Conservation (phyloP, 2,888 invertebrate genomes). For the Clostera curtula region DNA sequence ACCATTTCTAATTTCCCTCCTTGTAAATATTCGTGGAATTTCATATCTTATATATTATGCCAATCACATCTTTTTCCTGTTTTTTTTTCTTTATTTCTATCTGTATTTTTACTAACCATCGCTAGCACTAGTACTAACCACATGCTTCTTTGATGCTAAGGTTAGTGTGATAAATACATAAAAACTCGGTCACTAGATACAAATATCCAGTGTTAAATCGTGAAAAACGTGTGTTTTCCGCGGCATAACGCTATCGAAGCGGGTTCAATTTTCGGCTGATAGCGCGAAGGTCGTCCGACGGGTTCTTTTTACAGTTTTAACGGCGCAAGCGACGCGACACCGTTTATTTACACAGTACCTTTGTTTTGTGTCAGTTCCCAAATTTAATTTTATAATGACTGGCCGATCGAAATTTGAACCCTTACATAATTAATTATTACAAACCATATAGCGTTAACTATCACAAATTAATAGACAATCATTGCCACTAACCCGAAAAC, state of each 20-base stretch:
- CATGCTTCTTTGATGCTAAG: slow-evolving; percentile 32
- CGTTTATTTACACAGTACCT: slow-evolving; percentile 32
- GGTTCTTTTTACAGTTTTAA: slow-evolving; percentile 72
- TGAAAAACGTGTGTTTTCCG: slow-evolving; percentile 43
- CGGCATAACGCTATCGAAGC: slow-evolving; percentile 25
- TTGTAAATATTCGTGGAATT: slow-evolving; percentile 56
- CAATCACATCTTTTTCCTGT: slow-evolving; percentile 65
- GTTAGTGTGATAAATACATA: slow-evolving; percentile 6
- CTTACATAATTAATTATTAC: too few species aligned
- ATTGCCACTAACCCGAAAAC: too few species aligned
- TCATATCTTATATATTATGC: slow-evolving; percentile 58
- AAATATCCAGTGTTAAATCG: slow-evolving; percentile 16
- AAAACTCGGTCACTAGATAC: background rate
- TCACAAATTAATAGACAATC: too few species aligned
- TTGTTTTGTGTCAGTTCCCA: slow-evolving; percentile 31
- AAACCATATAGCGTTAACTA: too few species aligned
- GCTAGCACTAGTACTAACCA: slow-evolving; percentile 48
- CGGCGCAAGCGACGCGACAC: slow-evolving; percentile 49
- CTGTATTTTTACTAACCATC: slow-evolving; percentile 28
- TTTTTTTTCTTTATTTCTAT: slow-evolving; percentile 35
- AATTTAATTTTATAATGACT: slow-evolving; percentile 6
- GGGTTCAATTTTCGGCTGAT: slow-evolving; percentile 55
- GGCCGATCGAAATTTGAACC: too few species aligned
- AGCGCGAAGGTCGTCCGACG: slow-evolving; percentile 58
- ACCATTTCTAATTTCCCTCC: slow-evolving; percentile 32